Conservation (phyloP, 2,888 invertebrate species). For the Hyles lineata region DNA sequence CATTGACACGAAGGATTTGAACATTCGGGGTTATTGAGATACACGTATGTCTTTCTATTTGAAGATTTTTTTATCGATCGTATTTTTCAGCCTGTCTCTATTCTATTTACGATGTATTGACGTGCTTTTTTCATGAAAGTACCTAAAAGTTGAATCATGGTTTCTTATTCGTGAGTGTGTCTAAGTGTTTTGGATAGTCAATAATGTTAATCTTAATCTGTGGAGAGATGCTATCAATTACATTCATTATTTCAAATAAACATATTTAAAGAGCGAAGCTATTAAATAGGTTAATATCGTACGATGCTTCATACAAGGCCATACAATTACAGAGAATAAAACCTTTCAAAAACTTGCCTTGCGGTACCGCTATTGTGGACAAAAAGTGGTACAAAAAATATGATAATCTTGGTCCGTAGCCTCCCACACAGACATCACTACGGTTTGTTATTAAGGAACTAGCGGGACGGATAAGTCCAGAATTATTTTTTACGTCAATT, state of each 20-base stretch:
- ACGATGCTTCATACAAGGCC: neutral
- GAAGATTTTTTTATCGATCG: too few species aligned
- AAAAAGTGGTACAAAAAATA: slow-evolving; percentile 27
- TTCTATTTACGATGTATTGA: too few species aligned
- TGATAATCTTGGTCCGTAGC: neutral
- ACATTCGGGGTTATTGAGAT: neutral
- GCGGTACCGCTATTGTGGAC: slow-evolving; percentile 22
- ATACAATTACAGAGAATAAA: neutral
- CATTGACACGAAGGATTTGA: neutral
- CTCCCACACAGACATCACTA: slow-evolving; percentile 1
- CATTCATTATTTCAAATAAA: too few species aligned
- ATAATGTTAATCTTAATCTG: too few species aligned
- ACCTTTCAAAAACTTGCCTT: slow-evolving; percentile 16
- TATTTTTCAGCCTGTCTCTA: too few species aligned
- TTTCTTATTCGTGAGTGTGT: too few species aligned
- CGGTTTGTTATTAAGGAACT: neutral
- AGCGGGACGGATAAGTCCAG: neutral
- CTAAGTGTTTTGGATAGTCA: too few species aligned
- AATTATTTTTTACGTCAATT: neutral
- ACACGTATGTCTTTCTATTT: neutral
- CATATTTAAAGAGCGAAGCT: too few species aligned
- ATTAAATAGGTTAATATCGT: neutral
- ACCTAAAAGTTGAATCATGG: too few species aligned
- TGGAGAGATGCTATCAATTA: too few species aligned
- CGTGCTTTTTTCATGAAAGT: too few species aligned